phyloP scores from a whole-genome alignment of 2,797 vertebrate genomes.

The Chaenodraco wilsoni region DNA sequence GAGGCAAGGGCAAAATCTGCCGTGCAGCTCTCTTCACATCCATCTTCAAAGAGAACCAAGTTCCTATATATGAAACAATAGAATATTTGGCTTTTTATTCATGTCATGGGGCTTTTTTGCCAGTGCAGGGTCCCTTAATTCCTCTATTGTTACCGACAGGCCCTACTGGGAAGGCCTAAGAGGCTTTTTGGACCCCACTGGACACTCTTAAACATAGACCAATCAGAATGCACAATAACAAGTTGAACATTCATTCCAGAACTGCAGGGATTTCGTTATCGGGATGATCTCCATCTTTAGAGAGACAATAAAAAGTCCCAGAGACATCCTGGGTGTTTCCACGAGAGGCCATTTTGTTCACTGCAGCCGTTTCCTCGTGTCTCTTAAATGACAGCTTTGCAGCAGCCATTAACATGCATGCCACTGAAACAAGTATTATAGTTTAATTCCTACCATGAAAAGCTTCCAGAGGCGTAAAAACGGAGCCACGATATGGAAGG shows the following conservation, averaged over 20 bases:
- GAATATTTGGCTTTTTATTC: constrained; percentile 78
- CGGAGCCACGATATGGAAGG: constrained; percentile 50
- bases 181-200: constrained; percentile 76
- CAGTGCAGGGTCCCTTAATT: constrained; percentile 71
- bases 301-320: constrained; percentile 76
- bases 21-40: constrained; percentile 73
- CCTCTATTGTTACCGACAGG: constrained; percentile 75
- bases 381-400: constrained; percentile 82
- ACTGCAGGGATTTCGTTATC: constrained; percentile 72
- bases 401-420: constrained; percentile 76
- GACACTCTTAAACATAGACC: constrained; percentile 76
- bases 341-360: constrained; percentile 78
- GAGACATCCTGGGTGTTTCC: constrained; percentile 69
- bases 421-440: constrained; percentile 84
- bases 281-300: constrained; percentile 71
- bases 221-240: constrained; percentile 77
- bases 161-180: constrained; percentile 73
- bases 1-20: constrained; percentile 78
- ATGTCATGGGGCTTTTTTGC: constrained; percentile 66
- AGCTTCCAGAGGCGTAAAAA: constrained; percentile 81
- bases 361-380: constrained; percentile 73
- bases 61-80: constrained; percentile 80
- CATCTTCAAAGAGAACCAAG: constrained; percentile 78
- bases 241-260: constrained; percentile 73
- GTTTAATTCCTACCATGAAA: constrained; percentile 85